phyloP scores from a whole-genome alignment of 2,888 invertebrate genomes.

The Trichogramma dendrolimi region DNA sequence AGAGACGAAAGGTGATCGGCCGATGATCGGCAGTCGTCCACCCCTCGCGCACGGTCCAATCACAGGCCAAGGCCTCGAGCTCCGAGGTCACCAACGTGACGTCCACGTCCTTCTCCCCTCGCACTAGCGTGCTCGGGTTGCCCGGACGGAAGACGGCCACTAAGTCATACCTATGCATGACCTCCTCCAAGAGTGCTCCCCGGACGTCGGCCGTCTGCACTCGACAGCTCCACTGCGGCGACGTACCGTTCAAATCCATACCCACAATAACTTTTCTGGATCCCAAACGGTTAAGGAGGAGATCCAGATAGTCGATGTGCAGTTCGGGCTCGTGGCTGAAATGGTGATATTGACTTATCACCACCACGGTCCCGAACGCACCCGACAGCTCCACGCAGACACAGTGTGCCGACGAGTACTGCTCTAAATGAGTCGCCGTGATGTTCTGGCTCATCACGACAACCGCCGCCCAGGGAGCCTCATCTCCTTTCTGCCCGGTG shows the following conservation, averaged over 20 bases:
- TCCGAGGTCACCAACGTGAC: conserved; percentile 11
- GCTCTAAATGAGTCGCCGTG: background rate
- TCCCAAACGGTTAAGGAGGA: background rate
- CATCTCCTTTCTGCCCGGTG: no score
- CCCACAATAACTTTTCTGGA: background rate
- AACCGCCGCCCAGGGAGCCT: conserved; percentile 9
- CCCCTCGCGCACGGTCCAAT: background rate
- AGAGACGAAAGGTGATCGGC: no score
- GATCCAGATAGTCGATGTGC: background rate
- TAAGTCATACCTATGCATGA: background rate
- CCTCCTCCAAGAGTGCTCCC: background rate
- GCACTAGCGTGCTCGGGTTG: background rate
- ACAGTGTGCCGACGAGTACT: conserved; percentile 4
- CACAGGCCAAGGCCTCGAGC: background rate
- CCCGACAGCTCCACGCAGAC: conserved; percentile 1
- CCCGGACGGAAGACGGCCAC: background rate
- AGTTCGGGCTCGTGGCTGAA: background rate
- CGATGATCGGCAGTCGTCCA: conserved; percentile 22
- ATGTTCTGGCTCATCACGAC: background rate
- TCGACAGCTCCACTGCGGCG: background rate
- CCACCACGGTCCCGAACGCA: background rate
- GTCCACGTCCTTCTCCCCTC: background rate
- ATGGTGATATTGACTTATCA: background rate
- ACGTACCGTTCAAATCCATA: conserved; percentile 7
- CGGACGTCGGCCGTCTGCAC: background rate